Conservation (phyloP, 2,888 invertebrate genomes). For the Phortica okadai region DNA sequence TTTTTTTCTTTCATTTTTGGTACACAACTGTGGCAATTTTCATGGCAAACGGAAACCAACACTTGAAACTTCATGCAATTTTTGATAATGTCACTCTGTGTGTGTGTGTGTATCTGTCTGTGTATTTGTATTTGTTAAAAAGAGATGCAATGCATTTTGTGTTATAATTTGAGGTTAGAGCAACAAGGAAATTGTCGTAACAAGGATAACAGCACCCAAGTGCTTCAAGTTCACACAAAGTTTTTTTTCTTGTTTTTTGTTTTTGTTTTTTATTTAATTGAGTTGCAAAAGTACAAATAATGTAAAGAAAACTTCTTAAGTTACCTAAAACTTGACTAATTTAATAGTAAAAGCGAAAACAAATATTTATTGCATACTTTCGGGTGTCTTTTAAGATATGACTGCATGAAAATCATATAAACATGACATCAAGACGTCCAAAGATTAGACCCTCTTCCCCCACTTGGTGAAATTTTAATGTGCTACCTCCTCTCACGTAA, state of each 20-base stretch:
- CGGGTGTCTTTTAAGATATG: background rate
- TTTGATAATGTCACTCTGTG: background rate
- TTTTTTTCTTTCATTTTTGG: background rate
- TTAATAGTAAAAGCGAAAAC: background rate
- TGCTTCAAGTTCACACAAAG: too few relatives aligned
- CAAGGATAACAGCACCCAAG: background rate
- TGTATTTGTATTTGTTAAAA: background rate
- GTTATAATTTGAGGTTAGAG: constrained; percentile 28
- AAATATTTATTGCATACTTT: background rate
- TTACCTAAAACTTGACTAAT: too few relatives aligned
- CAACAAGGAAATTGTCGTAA: background rate
- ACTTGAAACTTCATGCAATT: constrained; percentile 3
- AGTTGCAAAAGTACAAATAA: too few relatives aligned
- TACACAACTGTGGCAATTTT: constrained; percentile 8
- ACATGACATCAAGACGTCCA: background rate
- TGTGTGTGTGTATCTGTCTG: background rate
- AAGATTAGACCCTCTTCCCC: too few relatives aligned
- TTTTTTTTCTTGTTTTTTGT: too few relatives aligned
- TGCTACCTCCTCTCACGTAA: too few relatives aligned
- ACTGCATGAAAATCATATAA: background rate
- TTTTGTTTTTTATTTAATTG: too few relatives aligned
- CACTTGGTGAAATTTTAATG: too few relatives aligned
- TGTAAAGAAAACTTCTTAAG: too few relatives aligned
- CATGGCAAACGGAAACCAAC: constrained; percentile 21
- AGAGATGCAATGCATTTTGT: constrained; percentile 21